phyloP scores from a whole-genome alignment of 2,113 vertebrate genomes.

The Forbesichthys agassizii region DNA sequence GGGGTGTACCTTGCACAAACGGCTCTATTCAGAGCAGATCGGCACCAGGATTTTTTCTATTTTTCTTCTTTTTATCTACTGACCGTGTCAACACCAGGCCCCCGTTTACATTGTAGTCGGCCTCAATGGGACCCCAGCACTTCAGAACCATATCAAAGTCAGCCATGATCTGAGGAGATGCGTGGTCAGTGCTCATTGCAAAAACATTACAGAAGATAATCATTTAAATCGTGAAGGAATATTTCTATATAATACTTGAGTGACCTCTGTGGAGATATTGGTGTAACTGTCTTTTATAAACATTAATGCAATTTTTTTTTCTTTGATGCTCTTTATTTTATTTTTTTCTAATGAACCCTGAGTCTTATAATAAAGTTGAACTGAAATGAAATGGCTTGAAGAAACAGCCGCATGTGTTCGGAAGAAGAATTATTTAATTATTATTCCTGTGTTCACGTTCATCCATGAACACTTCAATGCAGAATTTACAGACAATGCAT shows the following conservation, averaged over 20 bases:
- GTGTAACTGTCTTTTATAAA: too few relatives aligned
- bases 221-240: too few relatives aligned
- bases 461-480: neutral
- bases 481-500: neutral
- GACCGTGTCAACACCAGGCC: conserved; percentile 71
- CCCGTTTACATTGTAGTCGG: conserved; percentile 48
- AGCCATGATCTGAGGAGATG: conserved; percentile 58
- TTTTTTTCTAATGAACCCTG: too few relatives aligned
- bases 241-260: neutral
- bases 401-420: too few relatives aligned
- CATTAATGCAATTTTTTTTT: neutral
- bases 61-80: conserved; percentile 18
- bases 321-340: too few relatives aligned
- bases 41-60: neutral
- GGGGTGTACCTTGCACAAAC: too few relatives aligned
- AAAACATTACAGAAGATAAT: neutral
- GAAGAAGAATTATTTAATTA: neutral
- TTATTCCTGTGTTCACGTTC: neutral
- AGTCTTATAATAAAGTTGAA: too few relatives aligned
- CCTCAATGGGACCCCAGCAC: conserved; percentile 68
- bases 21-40: neutral
- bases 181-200: neutral
- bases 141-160: conserved; percentile 70
- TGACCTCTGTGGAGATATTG: too few relatives aligned
- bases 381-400: too few relatives aligned